A percentile compares a stretch with the other conserved stretches of the same genome.
These are phyloP conservation scores for Drymodes brunneopygia DNA, from an alignment of 2,113 vertebrate genomes.

Conservation along the genomic window DNA sequence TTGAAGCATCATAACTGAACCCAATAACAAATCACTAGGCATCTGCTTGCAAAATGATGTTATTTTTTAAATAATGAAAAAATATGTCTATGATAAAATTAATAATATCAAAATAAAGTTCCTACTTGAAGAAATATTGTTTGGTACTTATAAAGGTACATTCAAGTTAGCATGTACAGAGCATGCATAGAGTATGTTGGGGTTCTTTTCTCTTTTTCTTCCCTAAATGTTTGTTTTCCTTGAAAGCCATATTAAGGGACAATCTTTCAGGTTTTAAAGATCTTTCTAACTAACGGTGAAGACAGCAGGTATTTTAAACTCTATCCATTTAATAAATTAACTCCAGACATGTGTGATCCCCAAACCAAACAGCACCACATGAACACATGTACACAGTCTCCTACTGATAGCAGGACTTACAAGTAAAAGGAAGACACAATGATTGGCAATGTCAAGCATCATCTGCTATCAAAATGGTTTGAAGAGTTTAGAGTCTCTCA, in stretches of 20 bases:
- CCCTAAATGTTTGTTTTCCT: background rate
- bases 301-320: background rate
- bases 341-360: background rate
- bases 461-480: background rate
- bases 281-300: background rate
- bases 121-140: background rate
- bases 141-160: background rate
- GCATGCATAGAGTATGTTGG: background rate
- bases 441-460: background rate
- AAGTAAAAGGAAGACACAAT: background rate
- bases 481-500: background rate
- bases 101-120: background rate
- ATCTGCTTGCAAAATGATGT: background rate
- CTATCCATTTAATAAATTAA: background rate
- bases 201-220: too few relatives aligned
- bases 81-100: background rate
- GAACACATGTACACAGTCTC: background rate
- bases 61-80: background rate
- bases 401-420: background rate
- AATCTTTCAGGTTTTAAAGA: background rate
- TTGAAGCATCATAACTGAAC: background rate
- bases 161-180: background rate
- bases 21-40: background rate
- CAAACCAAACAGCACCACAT: background rate
- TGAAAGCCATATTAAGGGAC: background rate